These are phyloP conservation scores for Drosophila funebris DNA, from an alignment of 1,140 invertebrate genomes.

Conservation along the genomic window DNA sequence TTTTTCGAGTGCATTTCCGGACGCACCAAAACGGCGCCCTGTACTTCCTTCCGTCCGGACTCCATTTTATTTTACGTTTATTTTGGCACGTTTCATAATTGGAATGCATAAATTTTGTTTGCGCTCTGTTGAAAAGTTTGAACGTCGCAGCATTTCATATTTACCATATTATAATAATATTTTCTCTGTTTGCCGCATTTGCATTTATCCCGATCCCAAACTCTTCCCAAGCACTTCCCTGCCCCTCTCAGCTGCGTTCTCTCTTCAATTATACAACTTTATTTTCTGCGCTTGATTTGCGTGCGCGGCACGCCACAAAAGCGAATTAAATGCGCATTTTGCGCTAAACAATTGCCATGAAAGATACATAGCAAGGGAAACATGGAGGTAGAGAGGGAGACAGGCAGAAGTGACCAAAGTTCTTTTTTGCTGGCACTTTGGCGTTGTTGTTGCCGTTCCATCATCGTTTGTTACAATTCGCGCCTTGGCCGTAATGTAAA, in stretches of 20 bases:
- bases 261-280: slow-evolving; percentile 13
- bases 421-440: slow-evolving; percentile 7
- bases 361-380: background rate
- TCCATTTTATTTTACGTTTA: slow-evolving; percentile 49
- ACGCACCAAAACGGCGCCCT: slow-evolving; percentile 32
- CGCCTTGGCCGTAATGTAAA: slow-evolving; percentile 30
- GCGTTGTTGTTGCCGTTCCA: slow-evolving; percentile 5
- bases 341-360: slow-evolving; percentile 67
- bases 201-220: slow-evolving; percentile 65
- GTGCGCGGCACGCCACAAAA: slow-evolving; percentile 34
- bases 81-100: slow-evolving; percentile 65
- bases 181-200: slow-evolving; percentile 68
- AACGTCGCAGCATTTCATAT: slow-evolving; percentile 52
- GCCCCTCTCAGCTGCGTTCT: background rate
- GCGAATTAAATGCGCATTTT: slow-evolving; percentile 80
- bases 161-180: slow-evolving; percentile 81
- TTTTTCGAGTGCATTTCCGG: slow-evolving; percentile 50
- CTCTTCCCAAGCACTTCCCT: background rate
- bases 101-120: slow-evolving; percentile 79
- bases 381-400: background rate
- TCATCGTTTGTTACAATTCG: slow-evolving; percentile 74
- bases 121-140: slow-evolving; percentile 41
- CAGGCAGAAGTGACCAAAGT: slow-evolving; percentile 21
- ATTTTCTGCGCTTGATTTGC: slow-evolving; percentile 68
- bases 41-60: slow-evolving; percentile 21